A percentile compares a stretch with the other conserved stretches of the same genome.
Evolutionary conservation across 2,888 invertebrate species (phyloP).

Genomic region (Eupithecia vulgata): DNA sequence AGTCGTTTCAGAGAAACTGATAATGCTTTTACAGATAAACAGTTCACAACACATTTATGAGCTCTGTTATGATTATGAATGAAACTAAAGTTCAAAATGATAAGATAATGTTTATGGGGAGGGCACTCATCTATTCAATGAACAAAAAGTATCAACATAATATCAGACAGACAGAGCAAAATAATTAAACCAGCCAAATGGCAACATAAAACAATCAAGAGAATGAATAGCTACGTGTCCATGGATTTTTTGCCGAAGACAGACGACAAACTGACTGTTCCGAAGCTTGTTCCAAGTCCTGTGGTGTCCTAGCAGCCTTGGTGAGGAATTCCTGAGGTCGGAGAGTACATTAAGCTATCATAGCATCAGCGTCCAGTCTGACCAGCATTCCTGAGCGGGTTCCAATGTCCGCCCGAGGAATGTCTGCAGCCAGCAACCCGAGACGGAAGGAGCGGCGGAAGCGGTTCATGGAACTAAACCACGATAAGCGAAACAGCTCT

Average conservation of each 20-base stretch:
- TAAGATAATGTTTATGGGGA: slow-evolving; percentile 17
- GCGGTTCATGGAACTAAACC: slow-evolving; percentile 76
- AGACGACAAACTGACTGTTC: neutral
- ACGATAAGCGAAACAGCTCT: slow-evolving; percentile 50
- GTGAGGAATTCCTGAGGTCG: slow-evolving; percentile 65
- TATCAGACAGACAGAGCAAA: neutral
- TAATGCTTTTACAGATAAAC: slow-evolving; percentile 39
- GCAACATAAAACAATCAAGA: neutral
- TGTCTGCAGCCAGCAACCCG: slow-evolving; percentile 79
- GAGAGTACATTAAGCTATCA: slow-evolving; percentile 76
- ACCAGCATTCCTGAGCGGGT: slow-evolving; percentile 75
- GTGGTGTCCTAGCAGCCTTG: slow-evolving; percentile 53
- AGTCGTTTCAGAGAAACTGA: slow-evolving; percentile 47
- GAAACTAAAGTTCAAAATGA: slow-evolving; percentile 39
- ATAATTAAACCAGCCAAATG: neutral
- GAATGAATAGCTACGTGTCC: neutral
- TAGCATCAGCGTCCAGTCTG: slow-evolving; percentile 69
- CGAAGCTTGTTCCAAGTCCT: slow-evolving; percentile 11
- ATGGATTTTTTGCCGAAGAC: neutral
- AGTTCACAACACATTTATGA: slow-evolving; percentile 41
- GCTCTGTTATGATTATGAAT: slow-evolving; percentile 42
- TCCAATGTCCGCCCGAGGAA: slow-evolving; percentile 76
- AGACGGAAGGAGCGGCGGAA: slow-evolving; percentile 83
- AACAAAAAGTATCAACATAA: slow-evolving; percentile 2
- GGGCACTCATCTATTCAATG: slow-evolving; percentile 13